Conservation (phyloP, 92 coral and sea anemone genomes). For the Galaxea fascicularis region DNA sequence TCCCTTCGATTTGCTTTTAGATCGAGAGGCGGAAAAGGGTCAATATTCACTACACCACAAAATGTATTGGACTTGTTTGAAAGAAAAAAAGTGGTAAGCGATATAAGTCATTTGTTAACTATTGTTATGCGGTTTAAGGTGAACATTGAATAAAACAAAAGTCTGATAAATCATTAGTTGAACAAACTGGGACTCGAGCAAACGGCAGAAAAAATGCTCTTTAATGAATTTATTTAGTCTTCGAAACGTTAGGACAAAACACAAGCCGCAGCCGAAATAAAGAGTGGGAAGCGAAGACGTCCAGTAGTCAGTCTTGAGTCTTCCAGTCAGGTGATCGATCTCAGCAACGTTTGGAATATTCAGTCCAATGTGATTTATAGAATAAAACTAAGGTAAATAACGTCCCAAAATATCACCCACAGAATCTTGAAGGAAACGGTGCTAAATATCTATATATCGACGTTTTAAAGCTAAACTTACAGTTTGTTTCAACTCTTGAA, state of each 20-base stretch:
- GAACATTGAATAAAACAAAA: conserved; percentile 13
- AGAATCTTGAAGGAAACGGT: neutral
- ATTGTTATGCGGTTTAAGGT: conserved; percentile 27
- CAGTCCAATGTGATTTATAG: too few species aligned
- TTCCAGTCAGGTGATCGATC: too few species aligned
- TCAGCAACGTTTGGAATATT: too few species aligned
- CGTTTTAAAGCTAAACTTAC: conserved; percentile 28
- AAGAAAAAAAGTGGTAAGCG: neutral
- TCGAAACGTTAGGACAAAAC: neutral
- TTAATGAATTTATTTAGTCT: conserved; percentile 9
- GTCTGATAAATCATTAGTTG: neutral
- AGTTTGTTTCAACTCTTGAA: neutral
- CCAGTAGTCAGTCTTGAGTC: too few species aligned
- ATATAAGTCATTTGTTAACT: neutral
- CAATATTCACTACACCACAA: conserved; percentile 15
- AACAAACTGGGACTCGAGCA: neutral
- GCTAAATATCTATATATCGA: neutral
- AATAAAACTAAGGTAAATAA: too few species aligned
- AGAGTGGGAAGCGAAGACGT: too few species aligned
- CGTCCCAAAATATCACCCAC: too few species aligned
- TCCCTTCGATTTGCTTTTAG: neutral
- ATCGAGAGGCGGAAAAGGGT: neutral
- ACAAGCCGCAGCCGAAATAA: neutral
- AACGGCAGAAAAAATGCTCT: conserved; percentile 3
- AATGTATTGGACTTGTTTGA: conserved; percentile 32